Percentiles rank a stretch among this genome's conserved stretches.
Conservation (phyloP, 1,140 invertebrate species). For the Triops cancriformis region DNA sequence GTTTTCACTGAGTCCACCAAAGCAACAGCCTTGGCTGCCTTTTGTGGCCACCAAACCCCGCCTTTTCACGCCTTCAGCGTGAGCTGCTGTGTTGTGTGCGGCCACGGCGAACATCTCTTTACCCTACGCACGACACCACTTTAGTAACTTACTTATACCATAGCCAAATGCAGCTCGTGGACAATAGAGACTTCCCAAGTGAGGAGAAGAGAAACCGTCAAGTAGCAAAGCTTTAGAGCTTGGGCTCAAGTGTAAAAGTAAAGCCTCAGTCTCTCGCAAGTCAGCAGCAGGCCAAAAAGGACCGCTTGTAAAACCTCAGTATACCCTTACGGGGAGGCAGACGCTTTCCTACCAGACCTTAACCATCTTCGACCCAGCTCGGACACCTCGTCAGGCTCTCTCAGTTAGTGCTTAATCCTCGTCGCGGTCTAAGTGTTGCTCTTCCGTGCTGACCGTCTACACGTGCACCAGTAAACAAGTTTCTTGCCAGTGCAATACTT, state of each 20-base stretch:
- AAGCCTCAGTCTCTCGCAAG: neutral
- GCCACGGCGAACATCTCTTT: neutral
- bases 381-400: neutral
- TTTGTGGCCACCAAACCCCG: neutral
- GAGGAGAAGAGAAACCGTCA: neutral
- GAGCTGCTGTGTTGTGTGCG: constrained; percentile 8
- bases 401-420: neutral
- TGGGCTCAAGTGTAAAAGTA: neutral
- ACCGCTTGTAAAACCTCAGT: neutral
- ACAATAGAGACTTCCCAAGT: constrained; percentile 13
- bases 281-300: neutral
- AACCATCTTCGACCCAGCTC: constrained; percentile 2
- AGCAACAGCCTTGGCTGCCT: neutral
- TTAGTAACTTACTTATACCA: constrained; percentile 2
- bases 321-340: neutral
- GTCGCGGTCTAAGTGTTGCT: neutral
- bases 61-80: constrained; percentile 1
- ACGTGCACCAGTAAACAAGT: neutral
- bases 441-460: neutral
- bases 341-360: neutral
- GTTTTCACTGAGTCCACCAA: neutral
- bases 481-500: too few species aligned
- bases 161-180: neutral
- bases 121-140: constrained; percentile 8
- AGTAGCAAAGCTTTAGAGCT: constrained; percentile 6